Conservation (phyloP, 1,140 invertebrate genomes). For the Brachionus manjavacas region DNA sequence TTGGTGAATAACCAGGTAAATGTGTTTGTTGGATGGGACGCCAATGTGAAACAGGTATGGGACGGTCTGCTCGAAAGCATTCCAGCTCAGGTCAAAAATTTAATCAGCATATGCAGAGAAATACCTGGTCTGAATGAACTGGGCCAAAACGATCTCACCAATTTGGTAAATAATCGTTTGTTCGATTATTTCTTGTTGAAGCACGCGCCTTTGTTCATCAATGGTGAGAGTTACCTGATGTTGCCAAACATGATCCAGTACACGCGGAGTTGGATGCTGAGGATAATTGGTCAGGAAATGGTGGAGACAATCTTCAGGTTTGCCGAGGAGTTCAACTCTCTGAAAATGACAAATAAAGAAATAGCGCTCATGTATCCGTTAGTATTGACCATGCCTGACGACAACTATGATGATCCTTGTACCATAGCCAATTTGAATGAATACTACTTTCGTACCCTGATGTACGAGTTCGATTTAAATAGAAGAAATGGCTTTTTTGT, state of each 20-base stretch:
- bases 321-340: constrained; percentile 6
- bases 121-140: constrained; percentile 34
- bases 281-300: constrained; percentile 22
- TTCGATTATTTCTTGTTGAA: constrained; percentile 39
- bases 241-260: constrained; percentile 24
- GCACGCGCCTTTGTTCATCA: background rate
- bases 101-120: background rate
- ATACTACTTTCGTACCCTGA: background rate
- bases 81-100: background rate
- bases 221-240: constrained; percentile 29
- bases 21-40: background rate
- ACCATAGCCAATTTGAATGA: constrained; percentile 12
- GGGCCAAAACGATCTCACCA: background rate
- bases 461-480: constrained; percentile 18
- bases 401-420: background rate
- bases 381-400: background rate
- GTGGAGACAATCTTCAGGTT: constrained; percentile 14
- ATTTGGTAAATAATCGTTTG: constrained; percentile 35
- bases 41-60: constrained; percentile 11
- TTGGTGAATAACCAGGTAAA: background rate
- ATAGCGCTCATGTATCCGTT: constrained; percentile 8
- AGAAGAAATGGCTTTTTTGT: background rate
- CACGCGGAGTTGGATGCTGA: background rate
- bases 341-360: constrained; percentile 40
- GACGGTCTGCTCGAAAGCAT: constrained; percentile 11